Percentiles rank a stretch among this genome's conserved stretches.
These are phyloP conservation scores for Neosilurus mollespiculum DNA, from an alignment of 2,797 vertebrate genomes.

Conservation along the genomic window DNA sequence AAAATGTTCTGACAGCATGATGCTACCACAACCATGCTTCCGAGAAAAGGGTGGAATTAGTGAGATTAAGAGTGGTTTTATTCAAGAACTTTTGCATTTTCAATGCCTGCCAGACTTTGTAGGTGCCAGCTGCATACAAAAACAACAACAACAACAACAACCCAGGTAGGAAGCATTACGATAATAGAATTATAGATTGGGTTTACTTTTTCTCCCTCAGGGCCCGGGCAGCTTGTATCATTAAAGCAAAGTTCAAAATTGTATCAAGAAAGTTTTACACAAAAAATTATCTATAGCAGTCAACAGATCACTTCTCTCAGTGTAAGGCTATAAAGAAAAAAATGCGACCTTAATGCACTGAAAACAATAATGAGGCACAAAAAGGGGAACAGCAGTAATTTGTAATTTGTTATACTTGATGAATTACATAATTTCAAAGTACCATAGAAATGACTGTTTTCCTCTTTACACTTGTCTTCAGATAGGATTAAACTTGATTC, in stretches of 20 bases:
- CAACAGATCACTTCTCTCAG: neutral
- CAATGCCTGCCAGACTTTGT: too few species aligned
- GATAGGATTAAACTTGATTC: too few species aligned
- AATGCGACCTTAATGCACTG: neutral
- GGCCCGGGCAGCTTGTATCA: neutral
- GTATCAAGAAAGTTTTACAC: neutral
- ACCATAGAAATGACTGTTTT: neutral
- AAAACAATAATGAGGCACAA: neutral
- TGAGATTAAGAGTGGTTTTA: neutral
- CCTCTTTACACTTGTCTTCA: neutral
- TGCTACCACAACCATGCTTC: neutral
- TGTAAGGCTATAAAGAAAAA: neutral
- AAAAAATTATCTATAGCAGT: neutral
- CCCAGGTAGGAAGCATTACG: neutral
- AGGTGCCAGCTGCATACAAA: neutral
- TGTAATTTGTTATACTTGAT: neutral
- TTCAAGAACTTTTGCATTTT: neutral
- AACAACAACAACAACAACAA: neutral
- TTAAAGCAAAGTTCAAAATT: neutral
- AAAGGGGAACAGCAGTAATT: neutral
- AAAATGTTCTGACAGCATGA: neutral
- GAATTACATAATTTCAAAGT: too few species aligned
- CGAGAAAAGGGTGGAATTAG: neutral
- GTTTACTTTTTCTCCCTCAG: neutral
- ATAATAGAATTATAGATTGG: neutral